These are phyloP conservation scores for Hemibagrus wyckioides DNA, from an alignment of 2,113 vertebrate species.

Conservation along the genomic window DNA sequence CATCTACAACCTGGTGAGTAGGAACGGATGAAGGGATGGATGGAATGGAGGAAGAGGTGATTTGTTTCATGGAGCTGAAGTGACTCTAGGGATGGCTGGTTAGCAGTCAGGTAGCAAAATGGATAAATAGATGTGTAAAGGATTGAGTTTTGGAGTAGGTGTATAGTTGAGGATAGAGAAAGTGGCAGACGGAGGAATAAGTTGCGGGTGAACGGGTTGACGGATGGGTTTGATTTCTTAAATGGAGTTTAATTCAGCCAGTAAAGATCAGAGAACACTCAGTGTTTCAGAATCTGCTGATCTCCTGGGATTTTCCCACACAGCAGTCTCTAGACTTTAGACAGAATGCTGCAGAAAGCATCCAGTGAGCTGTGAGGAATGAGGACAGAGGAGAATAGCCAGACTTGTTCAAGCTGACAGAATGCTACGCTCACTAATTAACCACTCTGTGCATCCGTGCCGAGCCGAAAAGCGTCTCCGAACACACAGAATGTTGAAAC, in stretches of 20 bases:
- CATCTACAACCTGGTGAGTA: slow-evolving; percentile 95
- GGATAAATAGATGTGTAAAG: neutral
- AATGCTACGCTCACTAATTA: neutral
- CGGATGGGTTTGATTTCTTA: neutral
- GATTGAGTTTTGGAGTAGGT: neutral
- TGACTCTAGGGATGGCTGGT: neutral
- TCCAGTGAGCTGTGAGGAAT: neutral
- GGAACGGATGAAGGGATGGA: neutral
- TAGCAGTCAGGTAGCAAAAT: neutral
- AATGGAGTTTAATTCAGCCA: neutral
- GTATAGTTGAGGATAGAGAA: neutral
- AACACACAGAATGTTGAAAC: neutral
- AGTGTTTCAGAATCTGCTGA: neutral
- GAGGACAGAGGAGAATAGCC: neutral
- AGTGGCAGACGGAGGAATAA: neutral
- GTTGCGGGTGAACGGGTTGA: neutral
- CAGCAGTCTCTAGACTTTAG: neutral
- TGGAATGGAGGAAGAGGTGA: neutral
- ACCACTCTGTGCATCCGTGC: neutral
- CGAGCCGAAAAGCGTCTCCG: neutral
- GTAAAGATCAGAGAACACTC: neutral
- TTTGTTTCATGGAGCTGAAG: neutral
- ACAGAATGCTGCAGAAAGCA: neutral
- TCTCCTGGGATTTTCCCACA: neutral
- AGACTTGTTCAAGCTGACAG: neutral